phyloP scores from a whole-genome alignment of 2,888 invertebrate genomes.

The Agrilus biguttatus region DNA sequence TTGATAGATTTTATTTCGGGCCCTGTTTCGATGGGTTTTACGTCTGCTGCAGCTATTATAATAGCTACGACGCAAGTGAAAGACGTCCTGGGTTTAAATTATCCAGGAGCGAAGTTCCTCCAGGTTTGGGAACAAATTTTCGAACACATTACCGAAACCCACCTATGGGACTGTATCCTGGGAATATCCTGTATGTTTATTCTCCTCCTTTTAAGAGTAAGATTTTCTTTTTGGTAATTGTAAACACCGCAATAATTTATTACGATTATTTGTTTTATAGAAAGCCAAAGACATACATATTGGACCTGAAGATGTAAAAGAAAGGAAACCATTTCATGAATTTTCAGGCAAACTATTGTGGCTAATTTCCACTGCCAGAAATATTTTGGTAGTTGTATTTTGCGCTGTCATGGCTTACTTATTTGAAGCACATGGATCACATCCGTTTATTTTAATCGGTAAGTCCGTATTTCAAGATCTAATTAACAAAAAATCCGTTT shows the following conservation, averaged over 20 bases:
- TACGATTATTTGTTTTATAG: constrained; percentile 30
- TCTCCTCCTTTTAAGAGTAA: constrained; percentile 53
- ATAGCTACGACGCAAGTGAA: constrained; percentile 71
- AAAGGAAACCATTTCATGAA: constrained; percentile 31
- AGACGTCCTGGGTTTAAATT: constrained; percentile 54
- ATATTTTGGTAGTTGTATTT: constrained; percentile 59
- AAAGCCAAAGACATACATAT: constrained; percentile 54
- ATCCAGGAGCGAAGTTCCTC: constrained; percentile 55
- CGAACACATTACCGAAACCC: constrained; percentile 53
- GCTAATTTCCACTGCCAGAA: constrained; percentile 60
- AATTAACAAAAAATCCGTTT: no score
- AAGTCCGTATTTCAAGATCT: constrained; percentile 3
- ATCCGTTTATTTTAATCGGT: constrained; percentile 55
- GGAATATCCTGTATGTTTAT: constrained; percentile 55
- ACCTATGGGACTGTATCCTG: constrained; percentile 53
- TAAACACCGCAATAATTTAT: background rate
- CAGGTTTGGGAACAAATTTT: constrained; percentile 57
- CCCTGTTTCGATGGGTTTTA: constrained; percentile 69
- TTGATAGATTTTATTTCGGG: constrained; percentile 73
- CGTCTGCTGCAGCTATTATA: constrained; percentile 69
- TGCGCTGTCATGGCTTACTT: constrained; percentile 52
- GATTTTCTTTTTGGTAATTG: constrained; percentile 12
- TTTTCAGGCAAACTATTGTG: constrained; percentile 44
- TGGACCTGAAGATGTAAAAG: constrained; percentile 30
- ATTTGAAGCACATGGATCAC: constrained; percentile 40